These are phyloP conservation scores for Syngnathus acus DNA, from an alignment of 2,797 vertebrate genomes.

Conservation along the genomic window DNA sequence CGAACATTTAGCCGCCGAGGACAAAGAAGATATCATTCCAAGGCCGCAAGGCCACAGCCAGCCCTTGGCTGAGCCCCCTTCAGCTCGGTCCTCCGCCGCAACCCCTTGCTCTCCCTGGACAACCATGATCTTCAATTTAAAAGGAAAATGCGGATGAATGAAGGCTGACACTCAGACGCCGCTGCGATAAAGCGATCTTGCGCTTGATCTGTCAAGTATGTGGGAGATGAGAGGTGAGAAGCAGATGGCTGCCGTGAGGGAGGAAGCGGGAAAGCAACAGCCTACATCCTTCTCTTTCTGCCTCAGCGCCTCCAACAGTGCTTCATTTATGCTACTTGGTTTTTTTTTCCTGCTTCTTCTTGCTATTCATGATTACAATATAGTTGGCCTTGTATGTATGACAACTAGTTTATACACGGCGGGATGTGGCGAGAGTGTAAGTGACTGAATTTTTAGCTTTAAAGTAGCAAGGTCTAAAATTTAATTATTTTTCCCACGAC, in stretches of 20 bases:
- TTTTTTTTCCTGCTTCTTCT: background rate
- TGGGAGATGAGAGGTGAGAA: constrained; percentile 43
- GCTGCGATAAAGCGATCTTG: constrained; percentile 20
- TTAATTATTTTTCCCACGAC: too few species aligned
- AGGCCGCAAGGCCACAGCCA: constrained; percentile 66
- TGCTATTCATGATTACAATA: background rate
- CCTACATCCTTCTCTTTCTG: background rate
- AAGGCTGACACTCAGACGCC: constrained; percentile 2
- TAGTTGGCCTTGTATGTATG: background rate
- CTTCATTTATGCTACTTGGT: background rate
- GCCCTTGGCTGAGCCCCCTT: constrained; percentile 35
- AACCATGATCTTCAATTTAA: constrained; percentile 48
- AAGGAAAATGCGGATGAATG: background rate
- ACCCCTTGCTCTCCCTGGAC: constrained; percentile 46
- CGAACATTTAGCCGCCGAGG: constrained; percentile 82
- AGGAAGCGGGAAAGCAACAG: constrained; percentile 39
- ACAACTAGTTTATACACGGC: background rate
- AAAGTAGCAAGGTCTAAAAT: background rate
- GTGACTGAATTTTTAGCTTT: background rate
- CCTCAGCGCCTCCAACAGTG: background rate
- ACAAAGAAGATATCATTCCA: constrained; percentile 74
- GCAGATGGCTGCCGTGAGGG: constrained; percentile 44
- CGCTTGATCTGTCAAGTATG: constrained; percentile 32
- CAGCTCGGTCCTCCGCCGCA: constrained; percentile 26
- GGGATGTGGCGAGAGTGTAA: background rate